Conservation (phyloP, 2,797 vertebrate genomes). For the Tokudaia muenninki region DNA sequence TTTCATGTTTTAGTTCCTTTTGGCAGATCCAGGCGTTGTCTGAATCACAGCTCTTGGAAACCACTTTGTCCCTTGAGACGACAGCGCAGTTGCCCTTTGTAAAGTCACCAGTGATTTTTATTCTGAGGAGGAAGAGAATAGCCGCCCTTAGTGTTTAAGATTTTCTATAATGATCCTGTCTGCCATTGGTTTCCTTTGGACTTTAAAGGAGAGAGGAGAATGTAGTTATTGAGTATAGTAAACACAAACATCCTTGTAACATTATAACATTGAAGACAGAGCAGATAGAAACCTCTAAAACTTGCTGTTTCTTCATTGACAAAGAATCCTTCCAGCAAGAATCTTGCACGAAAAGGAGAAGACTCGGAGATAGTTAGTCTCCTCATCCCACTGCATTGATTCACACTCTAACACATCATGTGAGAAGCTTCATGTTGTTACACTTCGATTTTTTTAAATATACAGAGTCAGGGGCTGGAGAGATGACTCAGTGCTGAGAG, state of each 20-base stretch:
- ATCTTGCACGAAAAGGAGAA: neutral
- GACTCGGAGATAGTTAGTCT: neutral
- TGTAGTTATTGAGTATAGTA: neutral
- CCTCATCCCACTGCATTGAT: neutral
- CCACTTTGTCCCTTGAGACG: rapidly evolving
- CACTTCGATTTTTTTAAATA: neutral
- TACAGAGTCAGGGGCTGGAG: too few species aligned
- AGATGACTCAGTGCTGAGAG: neutral
- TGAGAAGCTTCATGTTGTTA: too few species aligned
- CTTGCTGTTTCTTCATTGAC: neutral
- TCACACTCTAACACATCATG: neutral
- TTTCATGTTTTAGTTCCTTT: neutral
- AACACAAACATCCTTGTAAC: neutral
- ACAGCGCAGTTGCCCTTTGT: rapidly evolving
- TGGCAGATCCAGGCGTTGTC: constrained; percentile 42
- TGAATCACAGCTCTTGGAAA: neutral
- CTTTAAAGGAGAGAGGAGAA: neutral
- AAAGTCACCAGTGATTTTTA: neutral
- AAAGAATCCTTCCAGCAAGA: neutral
- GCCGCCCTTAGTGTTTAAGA: neutral
- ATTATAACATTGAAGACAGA: neutral
- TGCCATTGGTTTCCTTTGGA: neutral
- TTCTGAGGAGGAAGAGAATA: constrained; percentile 50
- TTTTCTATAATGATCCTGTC: neutral
- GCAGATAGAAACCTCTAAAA: neutral